Base-by-base conservation (phyloP, 2,888 invertebrate genomes). In the Pyrocoelia pectoralis region DNA sequence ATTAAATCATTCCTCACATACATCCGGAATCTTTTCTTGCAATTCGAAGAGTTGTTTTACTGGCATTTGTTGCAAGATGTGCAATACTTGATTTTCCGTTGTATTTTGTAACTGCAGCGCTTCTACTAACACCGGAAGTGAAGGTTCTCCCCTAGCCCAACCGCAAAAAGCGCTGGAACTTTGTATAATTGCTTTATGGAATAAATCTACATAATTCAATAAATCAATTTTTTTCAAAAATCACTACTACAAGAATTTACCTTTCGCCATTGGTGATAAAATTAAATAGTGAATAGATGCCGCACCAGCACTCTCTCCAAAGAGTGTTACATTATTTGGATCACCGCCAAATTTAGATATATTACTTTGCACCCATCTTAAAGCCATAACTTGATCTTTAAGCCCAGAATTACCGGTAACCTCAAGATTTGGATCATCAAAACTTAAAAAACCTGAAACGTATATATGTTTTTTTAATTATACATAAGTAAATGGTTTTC, bases 261-360 rank as follows among this genome's bases (percentile, higher is more conserved):
- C 71, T 59, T 75, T 77, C 1, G 83, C 74, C 70, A 81, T 77
- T 28, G 83, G 80, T 0, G 82, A 82, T 2, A 83, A 66, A 72
- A 80, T 78, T 73, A 83, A 79, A 61, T 79, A 80, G 54, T 83
- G 82, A 0, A 80, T 75, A 13, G 83, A 82, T 8, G 78, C 77
- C 1, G 77, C 82, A 0, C 83, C 83, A 0, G 82, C 83, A 67
- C 83, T 83, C 70, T 83, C 81, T 1, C 83, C 83, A 62, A 83
- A 81, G 1, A 83, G 71, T 0, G 83, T 83, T 6, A 83, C 81
- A 53, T 81, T 82, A 1, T 80, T 72, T 0, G 79, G 73, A 72
- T 83, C 79, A 1, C 83, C 83, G 15, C 82, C 82, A 68, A 83
- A 83, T 57, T 75, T 76, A 1, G 73, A 66, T 10, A 82, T 81